A percentile compares a stretch with the other conserved stretches of the same genome.
phyloP scores from a whole-genome alignment of 2,797 vertebrate genomes.

The Lophius americanus region DNA sequence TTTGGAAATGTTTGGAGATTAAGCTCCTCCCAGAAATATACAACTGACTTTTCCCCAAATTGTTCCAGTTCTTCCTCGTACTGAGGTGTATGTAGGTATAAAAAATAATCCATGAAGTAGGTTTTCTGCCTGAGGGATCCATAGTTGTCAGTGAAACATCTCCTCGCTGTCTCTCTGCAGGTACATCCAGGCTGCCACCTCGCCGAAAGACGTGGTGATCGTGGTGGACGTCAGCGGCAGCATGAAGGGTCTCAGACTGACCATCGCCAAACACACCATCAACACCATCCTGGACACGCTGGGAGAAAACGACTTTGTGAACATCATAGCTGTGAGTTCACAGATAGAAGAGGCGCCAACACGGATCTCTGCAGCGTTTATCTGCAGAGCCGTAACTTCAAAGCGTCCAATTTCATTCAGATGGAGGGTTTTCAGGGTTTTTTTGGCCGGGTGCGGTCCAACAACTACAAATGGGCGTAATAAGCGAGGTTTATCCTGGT shows the following conservation, averaged over 20 bases:
- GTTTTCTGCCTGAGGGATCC: no score
- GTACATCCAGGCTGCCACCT: conserved; percentile 97
- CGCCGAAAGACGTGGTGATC: conserved; percentile 95
- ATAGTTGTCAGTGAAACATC: no score
- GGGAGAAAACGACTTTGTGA: conserved; percentile 97
- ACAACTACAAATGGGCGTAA: conserved; percentile 51
- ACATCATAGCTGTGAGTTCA: conserved; percentile 89
- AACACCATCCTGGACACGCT: conserved; percentile 92
- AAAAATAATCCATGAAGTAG: no score
- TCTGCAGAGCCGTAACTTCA: background rate
- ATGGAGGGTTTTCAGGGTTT: conserved; percentile 46
- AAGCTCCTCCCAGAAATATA: no score
- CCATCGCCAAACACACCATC: conserved; percentile 95
- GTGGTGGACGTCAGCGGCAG: conserved; percentile 94
- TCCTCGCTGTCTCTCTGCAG: conserved; percentile 63
- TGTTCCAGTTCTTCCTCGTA: no score
- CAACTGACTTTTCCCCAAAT: no score
- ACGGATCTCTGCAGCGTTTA: background rate
- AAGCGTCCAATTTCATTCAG: conserved; percentile 19
- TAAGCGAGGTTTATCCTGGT: conserved; percentile 67
- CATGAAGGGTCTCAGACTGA: conserved; percentile 94
- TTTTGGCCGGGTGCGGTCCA: conserved; percentile 20
- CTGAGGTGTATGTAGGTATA: no score
- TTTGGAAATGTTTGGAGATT: no score
- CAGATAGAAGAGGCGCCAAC: background rate